Percentiles rank a stretch among this genome's conserved stretches.
phyloP scores from a whole-genome alignment of 1,140 invertebrate species.

The Zaprionus africanus region DNA sequence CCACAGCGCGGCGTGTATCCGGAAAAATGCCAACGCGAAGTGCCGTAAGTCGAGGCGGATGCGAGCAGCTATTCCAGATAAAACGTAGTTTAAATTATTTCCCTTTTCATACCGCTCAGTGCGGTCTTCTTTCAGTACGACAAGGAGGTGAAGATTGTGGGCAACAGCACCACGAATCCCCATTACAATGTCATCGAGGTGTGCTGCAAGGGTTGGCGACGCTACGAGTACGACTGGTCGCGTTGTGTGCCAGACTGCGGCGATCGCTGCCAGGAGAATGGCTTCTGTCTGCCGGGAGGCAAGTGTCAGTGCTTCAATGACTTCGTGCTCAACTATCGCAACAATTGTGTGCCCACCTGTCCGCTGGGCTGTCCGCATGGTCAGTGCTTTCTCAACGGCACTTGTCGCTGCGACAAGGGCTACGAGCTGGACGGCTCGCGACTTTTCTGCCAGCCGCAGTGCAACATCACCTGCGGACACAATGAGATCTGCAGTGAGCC shows the following conservation, averaged over 20 bases:
- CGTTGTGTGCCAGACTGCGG: slow-evolving; percentile 87
- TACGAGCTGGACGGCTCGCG: slow-evolving; percentile 86
- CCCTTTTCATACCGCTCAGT: slow-evolving; percentile 13
- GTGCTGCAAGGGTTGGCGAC: slow-evolving; percentile 87
- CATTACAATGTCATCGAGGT: slow-evolving; percentile 84
- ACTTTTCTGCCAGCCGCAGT: slow-evolving; percentile 85
- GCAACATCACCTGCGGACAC: slow-evolving; percentile 72
- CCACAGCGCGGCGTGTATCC: slow-evolving; percentile 65
- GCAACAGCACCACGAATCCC: slow-evolving; percentile 62
- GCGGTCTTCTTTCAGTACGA: slow-evolving; percentile 79
- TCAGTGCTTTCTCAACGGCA: slow-evolving; percentile 75
- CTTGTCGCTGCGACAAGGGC: slow-evolving; percentile 87
- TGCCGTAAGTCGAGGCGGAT: slow-evolving; percentile 68
- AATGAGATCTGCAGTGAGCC: slow-evolving; percentile 86
- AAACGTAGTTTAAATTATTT: not conserved
- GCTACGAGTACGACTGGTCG: slow-evolving; percentile 86
- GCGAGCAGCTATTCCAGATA: not conserved
- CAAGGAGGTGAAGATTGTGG: slow-evolving; percentile 71
- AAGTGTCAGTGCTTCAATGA: slow-evolving; percentile 87
- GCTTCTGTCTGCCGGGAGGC: slow-evolving; percentile 86
- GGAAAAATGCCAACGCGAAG: slow-evolving; percentile 75
- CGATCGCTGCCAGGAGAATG: slow-evolving; percentile 85
- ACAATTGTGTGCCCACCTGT: slow-evolving; percentile 77
- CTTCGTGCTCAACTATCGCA: slow-evolving; percentile 85
- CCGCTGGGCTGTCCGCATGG: slow-evolving; percentile 84